These are phyloP conservation scores for Camponotus fellah DNA, from an alignment of 2,888 invertebrate genomes.

Conservation along the genomic window DNA sequence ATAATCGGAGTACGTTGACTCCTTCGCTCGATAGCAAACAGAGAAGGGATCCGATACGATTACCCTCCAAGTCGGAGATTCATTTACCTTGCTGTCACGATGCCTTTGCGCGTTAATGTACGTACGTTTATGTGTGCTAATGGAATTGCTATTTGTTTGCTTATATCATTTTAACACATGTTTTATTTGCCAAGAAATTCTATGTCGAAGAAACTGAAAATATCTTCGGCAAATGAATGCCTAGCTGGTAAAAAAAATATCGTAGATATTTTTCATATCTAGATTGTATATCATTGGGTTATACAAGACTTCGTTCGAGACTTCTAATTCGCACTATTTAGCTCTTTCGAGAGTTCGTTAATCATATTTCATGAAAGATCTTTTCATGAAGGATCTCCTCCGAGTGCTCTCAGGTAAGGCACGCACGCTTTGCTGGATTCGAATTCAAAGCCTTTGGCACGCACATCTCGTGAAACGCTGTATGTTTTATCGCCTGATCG, in stretches of 20 bases:
- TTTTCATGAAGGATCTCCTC: background rate
- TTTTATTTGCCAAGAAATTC: background rate
- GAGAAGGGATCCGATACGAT: conserved; percentile 34
- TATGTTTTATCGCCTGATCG: conserved; percentile 50
- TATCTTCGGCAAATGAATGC: background rate
- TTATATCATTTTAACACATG: background rate
- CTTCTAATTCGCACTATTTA: conserved; percentile 2
- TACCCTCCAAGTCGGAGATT: conserved; percentile 5
- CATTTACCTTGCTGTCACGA: conserved; percentile 21
- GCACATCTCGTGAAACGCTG: conserved; percentile 38
- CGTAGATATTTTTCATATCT: background rate
- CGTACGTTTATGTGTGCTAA: background rate
- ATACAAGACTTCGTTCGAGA: background rate
- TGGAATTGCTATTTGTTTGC: background rate
- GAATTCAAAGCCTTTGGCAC: conserved; percentile 51
- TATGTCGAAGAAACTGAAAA: background rate
- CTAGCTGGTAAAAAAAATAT: background rate
- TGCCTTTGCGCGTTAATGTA: background rate
- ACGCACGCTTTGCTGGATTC: conserved; percentile 3
- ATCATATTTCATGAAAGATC: conserved; percentile 51
- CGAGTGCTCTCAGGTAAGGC: background rate
- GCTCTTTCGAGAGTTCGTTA: conserved; percentile 26
- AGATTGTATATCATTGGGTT: background rate
- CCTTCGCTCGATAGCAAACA: conserved; percentile 60
- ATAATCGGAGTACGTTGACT: conserved; percentile 52